phyloP scores from a whole-genome alignment of 1,140 invertebrate genomes.

The Drosophila pseudoananassae region DNA sequence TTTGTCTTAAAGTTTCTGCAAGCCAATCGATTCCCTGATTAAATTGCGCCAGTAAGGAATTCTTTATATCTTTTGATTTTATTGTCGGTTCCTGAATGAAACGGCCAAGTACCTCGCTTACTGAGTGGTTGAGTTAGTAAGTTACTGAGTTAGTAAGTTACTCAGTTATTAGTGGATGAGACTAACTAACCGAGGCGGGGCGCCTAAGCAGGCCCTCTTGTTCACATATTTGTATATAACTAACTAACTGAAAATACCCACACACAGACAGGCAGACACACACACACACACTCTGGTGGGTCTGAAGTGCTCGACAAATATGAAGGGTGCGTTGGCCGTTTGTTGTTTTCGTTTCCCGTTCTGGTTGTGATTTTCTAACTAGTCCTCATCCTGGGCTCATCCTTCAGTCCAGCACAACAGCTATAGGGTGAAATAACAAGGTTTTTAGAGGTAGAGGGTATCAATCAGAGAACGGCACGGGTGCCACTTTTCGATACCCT shows the following conservation, averaged over 20 bases:
- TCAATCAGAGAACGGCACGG: too few species aligned
- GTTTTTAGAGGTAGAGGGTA: background rate
- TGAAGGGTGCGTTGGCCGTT: constrained; percentile 36
- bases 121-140: background rate
- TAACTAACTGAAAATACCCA: constrained; percentile 57
- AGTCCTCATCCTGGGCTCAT: constrained; percentile 17
- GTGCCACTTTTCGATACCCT: too few species aligned
- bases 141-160: background rate
- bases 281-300: background rate
- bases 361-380: constrained; percentile 8
- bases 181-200: constrained; percentile 37
- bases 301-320: constrained; percentile 61
- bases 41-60: background rate
- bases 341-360: constrained; percentile 36
- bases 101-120: background rate
- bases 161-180: constrained; percentile 15
- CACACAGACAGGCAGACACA: background rate
- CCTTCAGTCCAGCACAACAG: background rate
- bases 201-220: constrained; percentile 35
- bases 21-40: constrained; percentile 22
- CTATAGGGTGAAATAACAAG: background rate
- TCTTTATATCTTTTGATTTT: too few species aligned
- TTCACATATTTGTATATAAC: constrained; percentile 72
- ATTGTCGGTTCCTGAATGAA: too few species aligned
- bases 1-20: constrained; percentile 20